Evolutionary conservation across 2,888 invertebrate genomes (phyloP).

Genomic region (Frankliniella fusca): DNA sequence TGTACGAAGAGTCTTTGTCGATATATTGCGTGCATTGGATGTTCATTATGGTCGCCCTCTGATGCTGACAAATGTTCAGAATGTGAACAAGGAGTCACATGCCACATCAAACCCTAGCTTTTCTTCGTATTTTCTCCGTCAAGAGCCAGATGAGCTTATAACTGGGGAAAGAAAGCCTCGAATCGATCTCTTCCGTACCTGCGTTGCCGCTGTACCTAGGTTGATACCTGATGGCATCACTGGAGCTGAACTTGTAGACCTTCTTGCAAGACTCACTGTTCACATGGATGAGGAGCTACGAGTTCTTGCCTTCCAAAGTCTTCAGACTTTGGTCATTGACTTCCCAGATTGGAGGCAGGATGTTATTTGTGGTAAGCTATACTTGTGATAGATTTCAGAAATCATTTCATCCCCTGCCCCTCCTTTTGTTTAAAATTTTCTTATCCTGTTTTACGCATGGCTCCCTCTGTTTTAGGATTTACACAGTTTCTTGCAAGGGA

Average conservation of each 20-base stretch:
- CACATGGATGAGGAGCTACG: conserved; percentile 98
- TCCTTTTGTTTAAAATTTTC: background rate
- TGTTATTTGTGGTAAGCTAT: conserved; percentile 61
- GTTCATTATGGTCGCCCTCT: conserved; percentile 94
- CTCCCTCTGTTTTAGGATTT: conserved; percentile 58
- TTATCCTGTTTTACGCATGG: conserved; percentile 44
- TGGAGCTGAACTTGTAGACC: conserved; percentile 86
- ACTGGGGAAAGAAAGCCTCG: conserved; percentile 96
- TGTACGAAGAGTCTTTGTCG: conserved; percentile 91
- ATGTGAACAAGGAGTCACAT: conserved; percentile 69
- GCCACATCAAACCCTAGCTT: conserved; percentile 11
- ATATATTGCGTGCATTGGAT: conserved; percentile 89
- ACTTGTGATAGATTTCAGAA: background rate
- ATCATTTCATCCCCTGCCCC: background rate
- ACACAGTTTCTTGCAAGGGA: conserved; percentile 93
- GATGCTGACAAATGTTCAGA: conserved; percentile 94
- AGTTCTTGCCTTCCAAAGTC: conserved; percentile 86
- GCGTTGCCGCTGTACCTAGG: conserved; percentile 96
- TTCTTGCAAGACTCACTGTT: conserved; percentile 88
- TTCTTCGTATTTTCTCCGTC: conserved; percentile 31
- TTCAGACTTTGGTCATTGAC: conserved; percentile 92
- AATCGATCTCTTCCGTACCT: conserved; percentile 95
- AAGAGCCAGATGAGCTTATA: conserved; percentile 82
- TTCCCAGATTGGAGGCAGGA: conserved; percentile 98
- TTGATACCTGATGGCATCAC: conserved; percentile 97